Percentiles rank a stretch among this genome's conserved stretches.
These are phyloP conservation scores for Trissolcus brochymenae DNA, from an alignment of 2,888 invertebrate species.

Conservation along the genomic window DNA sequence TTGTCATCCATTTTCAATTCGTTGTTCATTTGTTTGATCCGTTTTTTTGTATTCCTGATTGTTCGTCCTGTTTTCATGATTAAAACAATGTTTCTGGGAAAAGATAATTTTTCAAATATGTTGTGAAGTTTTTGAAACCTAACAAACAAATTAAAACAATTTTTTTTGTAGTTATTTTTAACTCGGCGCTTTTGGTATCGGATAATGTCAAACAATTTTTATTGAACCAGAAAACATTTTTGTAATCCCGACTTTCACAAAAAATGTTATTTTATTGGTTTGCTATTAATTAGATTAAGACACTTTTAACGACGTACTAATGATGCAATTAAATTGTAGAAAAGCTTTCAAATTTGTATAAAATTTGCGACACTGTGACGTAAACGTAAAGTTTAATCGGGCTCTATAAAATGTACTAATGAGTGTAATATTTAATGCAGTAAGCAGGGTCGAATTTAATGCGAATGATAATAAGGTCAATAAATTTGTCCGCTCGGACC, in stretches of 20 bases:
- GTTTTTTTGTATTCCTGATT: too few relatives aligned
- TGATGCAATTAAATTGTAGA: slow-evolving; percentile 29
- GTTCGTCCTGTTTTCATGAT: too few relatives aligned
- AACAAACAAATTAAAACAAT: too few relatives aligned
- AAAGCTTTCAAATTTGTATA: slow-evolving; percentile 33
- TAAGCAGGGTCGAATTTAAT: slow-evolving; percentile 53
- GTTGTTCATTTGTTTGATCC: too few relatives aligned
- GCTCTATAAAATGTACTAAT: slow-evolving; percentile 51
- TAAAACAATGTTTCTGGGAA: too few relatives aligned
- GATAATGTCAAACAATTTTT: not conserved
- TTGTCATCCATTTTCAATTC: too few relatives aligned
- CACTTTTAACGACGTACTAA: slow-evolving; percentile 22
- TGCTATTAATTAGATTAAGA: slow-evolving; percentile 20
- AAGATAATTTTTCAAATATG: too few relatives aligned
- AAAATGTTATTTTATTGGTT: slow-evolving; percentile 12
- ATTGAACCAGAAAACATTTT: not conserved
- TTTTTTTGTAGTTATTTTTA: too few relatives aligned
- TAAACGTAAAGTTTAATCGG: slow-evolving; percentile 38
- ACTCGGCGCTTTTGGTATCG: too few relatives aligned
- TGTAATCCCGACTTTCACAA: not conserved
- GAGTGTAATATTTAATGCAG: slow-evolving; percentile 57
- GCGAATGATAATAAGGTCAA: slow-evolving; percentile 51
- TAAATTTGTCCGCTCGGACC: slow-evolving; percentile 48
- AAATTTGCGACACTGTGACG: slow-evolving; percentile 27
- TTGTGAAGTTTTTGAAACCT: too few relatives aligned